Percentiles rank a stretch among this genome's conserved stretches.
Evolutionary conservation across 23 tunicate species (phyloP).

Genomic region (Diplosoma virens): DNA sequence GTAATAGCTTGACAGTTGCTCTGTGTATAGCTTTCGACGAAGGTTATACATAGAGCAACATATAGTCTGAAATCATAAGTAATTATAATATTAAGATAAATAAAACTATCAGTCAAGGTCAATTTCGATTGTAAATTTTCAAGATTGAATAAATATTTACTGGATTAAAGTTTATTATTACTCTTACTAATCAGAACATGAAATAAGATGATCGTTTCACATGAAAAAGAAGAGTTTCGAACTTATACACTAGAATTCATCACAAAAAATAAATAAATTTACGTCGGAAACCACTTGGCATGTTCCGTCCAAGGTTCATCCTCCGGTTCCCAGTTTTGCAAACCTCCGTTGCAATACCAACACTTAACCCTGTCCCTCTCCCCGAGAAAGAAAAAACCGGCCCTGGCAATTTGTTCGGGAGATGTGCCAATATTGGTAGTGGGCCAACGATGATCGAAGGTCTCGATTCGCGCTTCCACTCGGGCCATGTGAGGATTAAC

Average conservation of each 20-base stretch:
- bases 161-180: too few relatives aligned
- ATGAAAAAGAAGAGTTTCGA: too few relatives aligned
- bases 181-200: too few relatives aligned
- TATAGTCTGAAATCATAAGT: too few relatives aligned
- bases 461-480: conserved; percentile 31
- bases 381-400: conserved; percentile 78
- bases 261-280: background rate
- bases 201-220: too few relatives aligned
- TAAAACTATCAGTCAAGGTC: too few relatives aligned
- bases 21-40: too few relatives aligned
- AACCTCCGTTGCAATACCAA: conserved; percentile 73
- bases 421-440: conserved; percentile 37
- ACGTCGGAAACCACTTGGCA: conserved; percentile 81
- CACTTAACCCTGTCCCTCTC: conserved; percentile 62
- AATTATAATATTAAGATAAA: too few relatives aligned
- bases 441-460: conserved; percentile 67
- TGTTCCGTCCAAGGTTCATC: conserved; percentile 68
- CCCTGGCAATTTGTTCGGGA: conserved; percentile 58
- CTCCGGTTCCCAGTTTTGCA: conserved; percentile 62
- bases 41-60: too few relatives aligned
- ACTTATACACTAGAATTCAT: too few relatives aligned
- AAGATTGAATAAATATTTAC: background rate
- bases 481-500: conserved; percentile 57
- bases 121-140: too few relatives aligned
- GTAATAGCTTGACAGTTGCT: too few relatives aligned